Evolutionary conservation across 2,888 invertebrate species (phyloP).

Genomic region (Corythucha ciliata): DNA sequence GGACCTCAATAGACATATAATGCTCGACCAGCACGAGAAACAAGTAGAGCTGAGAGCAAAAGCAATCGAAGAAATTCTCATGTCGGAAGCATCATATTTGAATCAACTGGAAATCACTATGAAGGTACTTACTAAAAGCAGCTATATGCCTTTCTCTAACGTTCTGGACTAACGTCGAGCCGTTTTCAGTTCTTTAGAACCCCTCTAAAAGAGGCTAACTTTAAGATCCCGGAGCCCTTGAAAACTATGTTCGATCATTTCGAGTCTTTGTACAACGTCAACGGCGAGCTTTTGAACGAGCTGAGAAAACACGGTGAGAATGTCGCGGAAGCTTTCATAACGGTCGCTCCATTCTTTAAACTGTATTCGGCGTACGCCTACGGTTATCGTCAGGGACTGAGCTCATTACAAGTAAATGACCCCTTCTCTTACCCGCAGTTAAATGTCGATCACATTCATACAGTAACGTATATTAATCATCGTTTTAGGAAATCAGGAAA

Average conservation of each 20-base stretch:
- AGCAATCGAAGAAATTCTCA: conserved; percentile 57
- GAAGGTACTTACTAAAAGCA: conserved; percentile 41
- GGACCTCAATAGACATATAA: conserved; percentile 46
- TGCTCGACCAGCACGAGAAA: conserved; percentile 38
- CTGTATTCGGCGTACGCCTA: conserved; percentile 68
- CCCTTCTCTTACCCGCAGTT: not conserved
- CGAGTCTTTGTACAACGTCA: conserved; percentile 53
- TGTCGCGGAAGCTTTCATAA: conserved; percentile 56
- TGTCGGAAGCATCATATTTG: conserved; percentile 60
- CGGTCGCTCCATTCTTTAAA: conserved; percentile 66
- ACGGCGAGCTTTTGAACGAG: conserved; percentile 51
- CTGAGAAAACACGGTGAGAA: conserved; percentile 49
- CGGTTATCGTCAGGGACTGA: conserved; percentile 56
- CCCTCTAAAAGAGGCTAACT: conserved; percentile 47
- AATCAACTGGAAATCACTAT: conserved; percentile 56
- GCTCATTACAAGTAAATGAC: conserved; percentile 50
- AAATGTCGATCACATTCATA: too few relatives aligned
- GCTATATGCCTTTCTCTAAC: too few relatives aligned
- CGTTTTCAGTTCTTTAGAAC: conserved; percentile 50
- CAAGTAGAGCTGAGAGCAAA: conserved; percentile 44
- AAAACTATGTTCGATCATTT: conserved; percentile 54
- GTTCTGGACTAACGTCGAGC: too few relatives aligned
- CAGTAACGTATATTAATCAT: not conserved
- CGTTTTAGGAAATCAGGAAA: conserved; percentile 45
- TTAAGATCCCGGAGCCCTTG: conserved; percentile 46